These are phyloP conservation scores for Bucorvus abyssinicus DNA, from an alignment of 2,797 vertebrate species.

Conservation along the genomic window DNA sequence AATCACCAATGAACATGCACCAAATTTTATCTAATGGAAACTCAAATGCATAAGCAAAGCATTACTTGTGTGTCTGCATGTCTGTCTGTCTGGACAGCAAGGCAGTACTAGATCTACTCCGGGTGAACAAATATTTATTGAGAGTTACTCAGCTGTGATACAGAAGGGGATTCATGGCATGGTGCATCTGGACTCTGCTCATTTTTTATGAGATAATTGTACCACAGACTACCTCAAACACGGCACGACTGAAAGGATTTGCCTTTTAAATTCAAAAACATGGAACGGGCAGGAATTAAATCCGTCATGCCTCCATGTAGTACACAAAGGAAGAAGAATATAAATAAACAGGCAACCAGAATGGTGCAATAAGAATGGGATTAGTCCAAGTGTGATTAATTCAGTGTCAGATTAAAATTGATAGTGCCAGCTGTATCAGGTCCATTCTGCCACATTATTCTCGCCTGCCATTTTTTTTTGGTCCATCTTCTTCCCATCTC, in stretches of 20 bases:
- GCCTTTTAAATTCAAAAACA: slow-evolving; percentile 75
- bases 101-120: slow-evolving; percentile 39
- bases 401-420: slow-evolving; percentile 86
- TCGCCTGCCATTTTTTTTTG: slow-evolving; percentile 62
- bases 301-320: slow-evolving; percentile 74
- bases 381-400: slow-evolving; percentile 89
- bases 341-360: slow-evolving; percentile 77
- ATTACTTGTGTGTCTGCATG: background rate
- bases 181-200: slow-evolving; percentile 78
- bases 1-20: accelerated
- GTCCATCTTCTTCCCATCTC: slow-evolving; percentile 67
- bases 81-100: background rate
- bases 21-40: background rate
- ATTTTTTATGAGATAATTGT: slow-evolving; percentile 82
- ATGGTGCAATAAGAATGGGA: slow-evolving; percentile 76
- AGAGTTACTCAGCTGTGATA: slow-evolving; percentile 81
- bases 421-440: slow-evolving; percentile 86
- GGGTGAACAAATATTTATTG: slow-evolving; percentile 91
- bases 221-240: slow-evolving; percentile 72
- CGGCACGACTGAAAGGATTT: slow-evolving; percentile 61
- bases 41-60: background rate
- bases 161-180: slow-evolving; percentile 75
- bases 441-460: slow-evolving; percentile 69
- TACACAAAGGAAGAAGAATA: slow-evolving; percentile 63
- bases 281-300: slow-evolving; percentile 74